Conservation (phyloP, 2,888 invertebrate genomes). For the Kuschelorhynchus macadamiae region DNA sequence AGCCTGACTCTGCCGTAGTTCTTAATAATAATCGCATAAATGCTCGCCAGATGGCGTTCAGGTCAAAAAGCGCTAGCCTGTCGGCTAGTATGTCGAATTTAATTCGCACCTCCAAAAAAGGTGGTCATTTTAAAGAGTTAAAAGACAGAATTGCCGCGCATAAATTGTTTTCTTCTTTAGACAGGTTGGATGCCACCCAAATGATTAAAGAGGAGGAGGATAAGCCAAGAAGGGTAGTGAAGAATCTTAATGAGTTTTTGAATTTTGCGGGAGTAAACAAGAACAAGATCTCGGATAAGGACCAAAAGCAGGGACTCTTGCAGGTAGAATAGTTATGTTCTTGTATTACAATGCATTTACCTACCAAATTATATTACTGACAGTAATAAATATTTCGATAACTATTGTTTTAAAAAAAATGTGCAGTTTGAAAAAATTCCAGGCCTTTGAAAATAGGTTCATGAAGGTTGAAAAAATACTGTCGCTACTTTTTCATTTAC, state of each 20-base stretch:
- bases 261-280: constrained; percentile 82
- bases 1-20: constrained; percentile 64
- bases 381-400: not conserved
- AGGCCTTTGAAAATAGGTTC: too few species aligned
- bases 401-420: too few species aligned
- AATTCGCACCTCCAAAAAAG: constrained; percentile 65
- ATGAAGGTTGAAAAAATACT: too few species aligned
- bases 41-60: constrained; percentile 53
- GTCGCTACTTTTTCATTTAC: too few species aligned
- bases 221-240: constrained; percentile 73
- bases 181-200: constrained; percentile 70
- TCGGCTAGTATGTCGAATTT: constrained; percentile 68
- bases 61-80: constrained; percentile 54
- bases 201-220: constrained; percentile 66
- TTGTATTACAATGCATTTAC: too few species aligned
- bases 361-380: too few species aligned
- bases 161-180: constrained; percentile 73
- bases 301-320: constrained; percentile 31
- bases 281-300: constrained; percentile 69
- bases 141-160: constrained; percentile 72
- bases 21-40: constrained; percentile 63
- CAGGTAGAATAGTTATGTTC: constrained; percentile 15
- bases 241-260: constrained; percentile 88
- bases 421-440: too few species aligned
- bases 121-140: constrained; percentile 72